Conservation (phyloP, 2,113 vertebrate genomes). For the Peromyscus leucopus region DNA sequence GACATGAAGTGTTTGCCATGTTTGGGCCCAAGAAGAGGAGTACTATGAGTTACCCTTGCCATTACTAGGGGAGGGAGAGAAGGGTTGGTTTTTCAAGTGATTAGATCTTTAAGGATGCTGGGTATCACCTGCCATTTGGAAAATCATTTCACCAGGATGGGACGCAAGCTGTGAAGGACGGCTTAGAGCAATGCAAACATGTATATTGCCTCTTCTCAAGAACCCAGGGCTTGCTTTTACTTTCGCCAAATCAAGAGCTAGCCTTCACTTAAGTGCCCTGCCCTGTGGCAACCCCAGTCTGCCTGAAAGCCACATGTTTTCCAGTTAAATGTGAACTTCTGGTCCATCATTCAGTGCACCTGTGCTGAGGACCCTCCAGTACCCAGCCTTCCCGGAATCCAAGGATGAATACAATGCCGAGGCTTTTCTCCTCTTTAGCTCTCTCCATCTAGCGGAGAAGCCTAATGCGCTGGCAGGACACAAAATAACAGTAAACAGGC, state of each 20-base stretch:
- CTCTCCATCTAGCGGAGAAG: neutral
- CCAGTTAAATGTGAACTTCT: constrained; percentile 56
- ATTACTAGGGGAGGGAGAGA: neutral
- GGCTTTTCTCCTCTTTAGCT: neutral
- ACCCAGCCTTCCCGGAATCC: constrained; percentile 55
- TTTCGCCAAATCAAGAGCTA: constrained; percentile 1
- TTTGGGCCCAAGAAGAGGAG: neutral
- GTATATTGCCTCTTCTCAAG: neutral
- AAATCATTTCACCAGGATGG: neutral
- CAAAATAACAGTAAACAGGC: neutral
- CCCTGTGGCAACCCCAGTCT: neutral
- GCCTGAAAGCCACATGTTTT: constrained; percentile 35
- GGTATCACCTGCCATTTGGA: neutral
- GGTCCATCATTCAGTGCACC: constrained; percentile 12
- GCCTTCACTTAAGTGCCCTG: neutral
- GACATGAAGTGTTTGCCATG: neutral
- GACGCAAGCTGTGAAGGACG: neutral
- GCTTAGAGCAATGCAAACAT: neutral
- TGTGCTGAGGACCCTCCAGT: constrained; percentile 42
- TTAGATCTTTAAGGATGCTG: neutral
- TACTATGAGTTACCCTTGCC: neutral
- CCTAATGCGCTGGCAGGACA: neutral
- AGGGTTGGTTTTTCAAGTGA: neutral
- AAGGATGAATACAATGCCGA: constrained; percentile 5
- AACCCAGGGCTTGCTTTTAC: constrained; percentile 14